phyloP scores from a whole-genome alignment of 2,888 invertebrate species.

The Lottia scabra region DNA sequence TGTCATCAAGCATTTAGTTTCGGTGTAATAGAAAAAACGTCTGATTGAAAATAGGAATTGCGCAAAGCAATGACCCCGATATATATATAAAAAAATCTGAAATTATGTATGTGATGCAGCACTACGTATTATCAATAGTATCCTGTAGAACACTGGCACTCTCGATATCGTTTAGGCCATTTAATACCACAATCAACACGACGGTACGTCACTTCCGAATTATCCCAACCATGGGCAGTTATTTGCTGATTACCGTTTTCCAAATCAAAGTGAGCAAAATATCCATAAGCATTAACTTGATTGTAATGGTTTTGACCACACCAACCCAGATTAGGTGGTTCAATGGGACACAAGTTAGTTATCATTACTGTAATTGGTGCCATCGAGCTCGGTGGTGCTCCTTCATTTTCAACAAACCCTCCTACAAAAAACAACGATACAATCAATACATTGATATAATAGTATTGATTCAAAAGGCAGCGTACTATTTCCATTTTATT shows the following conservation, averaged over 20 bases:
- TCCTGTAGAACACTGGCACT: constrained; percentile 4
- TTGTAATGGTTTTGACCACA: constrained; percentile 36
- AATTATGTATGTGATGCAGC: too few relatives aligned
- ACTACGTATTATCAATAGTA: too few relatives aligned
- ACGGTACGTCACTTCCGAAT: constrained; percentile 19
- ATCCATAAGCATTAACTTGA: constrained; percentile 5
- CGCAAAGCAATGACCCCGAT: too few relatives aligned
- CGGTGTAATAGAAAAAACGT: too few relatives aligned
- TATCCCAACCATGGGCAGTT: constrained; percentile 12
- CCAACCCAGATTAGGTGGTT: constrained; percentile 46
- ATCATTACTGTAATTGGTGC: constrained; percentile 45
- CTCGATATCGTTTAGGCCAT: not conserved
- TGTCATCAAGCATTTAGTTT: too few relatives aligned
- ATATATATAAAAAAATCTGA: too few relatives aligned
- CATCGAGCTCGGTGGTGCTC: constrained; percentile 25
- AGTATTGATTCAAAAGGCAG: too few relatives aligned
- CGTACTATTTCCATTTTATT: too few relatives aligned
- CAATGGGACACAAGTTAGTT: constrained; percentile 50
- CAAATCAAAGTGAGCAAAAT: constrained; percentile 18
- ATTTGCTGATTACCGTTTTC: constrained; percentile 6
- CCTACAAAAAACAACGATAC: constrained; percentile 31
- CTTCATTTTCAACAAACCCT: constrained; percentile 47
- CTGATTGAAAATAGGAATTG: too few relatives aligned
- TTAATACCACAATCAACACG: constrained; percentile 5
- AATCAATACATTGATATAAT: not conserved